These are phyloP conservation scores for Cinara cedri DNA, from an alignment of 2,888 invertebrate genomes.

Conservation along the genomic window DNA sequence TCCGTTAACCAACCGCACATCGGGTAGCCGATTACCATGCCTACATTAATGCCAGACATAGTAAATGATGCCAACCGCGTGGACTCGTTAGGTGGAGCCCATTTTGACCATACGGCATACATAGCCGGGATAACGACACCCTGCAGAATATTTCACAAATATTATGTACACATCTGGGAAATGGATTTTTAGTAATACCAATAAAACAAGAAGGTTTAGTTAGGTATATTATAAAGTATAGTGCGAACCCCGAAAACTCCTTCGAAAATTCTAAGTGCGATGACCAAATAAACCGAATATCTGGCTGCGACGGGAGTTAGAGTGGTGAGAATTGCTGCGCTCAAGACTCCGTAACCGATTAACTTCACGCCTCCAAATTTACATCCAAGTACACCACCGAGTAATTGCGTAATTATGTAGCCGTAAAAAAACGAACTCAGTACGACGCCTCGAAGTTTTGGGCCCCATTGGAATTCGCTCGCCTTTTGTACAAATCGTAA, in stretches of 20 bases:
- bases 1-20: constrained; percentile 76
- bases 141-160: constrained; percentile 63
- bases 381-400: constrained; percentile 83
- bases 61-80: constrained; percentile 81
- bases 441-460: constrained; percentile 77
- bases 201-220: too few species aligned
- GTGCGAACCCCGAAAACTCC: constrained; percentile 77
- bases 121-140: constrained; percentile 81
- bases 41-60: constrained; percentile 84
- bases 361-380: constrained; percentile 81
- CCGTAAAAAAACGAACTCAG: constrained; percentile 87
- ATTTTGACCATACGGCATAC: constrained; percentile 82
- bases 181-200: too few species aligned
- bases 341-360: constrained; percentile 78
- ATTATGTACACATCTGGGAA: too few species aligned
- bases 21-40: constrained; percentile 84
- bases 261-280: constrained; percentile 77
- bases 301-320: constrained; percentile 78
- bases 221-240: too few species aligned
- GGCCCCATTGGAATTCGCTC: constrained; percentile 83
- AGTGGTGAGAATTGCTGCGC: constrained; percentile 79
- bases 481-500: constrained; percentile 64
- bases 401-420: constrained; percentile 81
- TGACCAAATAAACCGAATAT: constrained; percentile 64
- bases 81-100: constrained; percentile 81